These are phyloP conservation scores for Drosophila mauritiana DNA, from an alignment of 1,140 invertebrate genomes.

Conservation along the genomic window DNA sequence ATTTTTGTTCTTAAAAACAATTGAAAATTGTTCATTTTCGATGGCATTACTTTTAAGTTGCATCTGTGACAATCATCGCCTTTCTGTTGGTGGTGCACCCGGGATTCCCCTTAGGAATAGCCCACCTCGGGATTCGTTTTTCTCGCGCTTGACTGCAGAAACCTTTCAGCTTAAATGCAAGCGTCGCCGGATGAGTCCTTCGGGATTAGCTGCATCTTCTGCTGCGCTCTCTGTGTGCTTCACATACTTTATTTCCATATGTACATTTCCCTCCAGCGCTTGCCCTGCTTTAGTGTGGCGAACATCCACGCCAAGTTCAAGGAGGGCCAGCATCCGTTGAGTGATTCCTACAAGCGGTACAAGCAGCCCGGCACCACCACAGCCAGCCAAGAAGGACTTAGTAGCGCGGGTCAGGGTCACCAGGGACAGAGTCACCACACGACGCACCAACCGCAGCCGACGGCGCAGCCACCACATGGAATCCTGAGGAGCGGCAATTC, in stretches of 20 bases:
- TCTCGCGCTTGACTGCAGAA: conserved; percentile 9
- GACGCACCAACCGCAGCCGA: not conserved
- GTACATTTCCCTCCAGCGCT: conserved; percentile 32
- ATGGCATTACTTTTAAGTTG: not conserved
- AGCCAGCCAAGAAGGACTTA: conserved; percentile 25
- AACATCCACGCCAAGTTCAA: conserved; percentile 68
- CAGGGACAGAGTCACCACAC: not conserved
- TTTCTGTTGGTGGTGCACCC: not conserved
- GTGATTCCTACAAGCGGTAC: conserved; percentile 72
- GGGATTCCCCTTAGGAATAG: not conserved
- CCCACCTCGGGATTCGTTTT: not conserved
- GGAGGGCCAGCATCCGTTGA: conserved; percentile 40
- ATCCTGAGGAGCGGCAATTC: conserved; percentile 26
- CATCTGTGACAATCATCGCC: not conserved
- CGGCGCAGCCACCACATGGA: conserved; percentile 7
- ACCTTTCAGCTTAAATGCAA: conserved; percentile 10
- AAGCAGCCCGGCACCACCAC: conserved; percentile 31
- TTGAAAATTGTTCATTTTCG: too few species aligned
- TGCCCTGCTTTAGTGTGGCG: conserved; percentile 75
- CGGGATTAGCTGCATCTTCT: not conserved
- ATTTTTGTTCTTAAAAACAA: too few species aligned
- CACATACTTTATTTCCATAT: not conserved
- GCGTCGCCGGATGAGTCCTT: not conserved
- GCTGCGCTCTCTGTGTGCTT: not conserved
- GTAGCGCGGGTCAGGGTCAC: not conserved